Evolutionary conservation across 2,888 invertebrate species (phyloP), one percentile per base, ranked within the genome.

Genomic region (Prosapia bicincta): DNA sequence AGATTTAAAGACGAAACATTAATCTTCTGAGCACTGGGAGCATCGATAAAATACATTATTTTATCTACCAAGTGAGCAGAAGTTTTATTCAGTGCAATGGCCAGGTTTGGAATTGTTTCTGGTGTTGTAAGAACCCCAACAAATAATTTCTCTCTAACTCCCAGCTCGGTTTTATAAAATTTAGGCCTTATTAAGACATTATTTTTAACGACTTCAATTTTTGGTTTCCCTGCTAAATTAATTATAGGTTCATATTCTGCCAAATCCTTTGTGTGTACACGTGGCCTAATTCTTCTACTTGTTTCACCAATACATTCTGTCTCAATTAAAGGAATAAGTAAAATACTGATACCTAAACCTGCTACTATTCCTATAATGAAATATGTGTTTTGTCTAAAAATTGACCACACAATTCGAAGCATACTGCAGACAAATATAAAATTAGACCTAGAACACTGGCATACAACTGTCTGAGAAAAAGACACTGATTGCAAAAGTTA

Each of bases 151-250:
- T 95, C 95, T 78, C 93, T 89, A 81, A 98, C 97, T 23, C 97
- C 98, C 74, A 99, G 89, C 85, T 99, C 99, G 0, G 98, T 96
- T 69, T 95, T 96, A 83, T 96, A 97, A 86, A 97, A 99, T 25
- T 98, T 88, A 0, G 98, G 97, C 1, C 98, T 89, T 73, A 93
- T 88, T 79, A 95, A 88, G 80, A 90, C 89, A 82, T 90, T 89
- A 13, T 88, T 87, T 79, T 83, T 82, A 80, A 86, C 87, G 78
- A 85, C 84, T 0, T 86, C 85, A 70, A 83, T 84, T 32, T 83
- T 83, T 0, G 86, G 86, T 78, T 87, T 87, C 23, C 83, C 85
- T 13, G 85, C 85, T 6, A 86, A 81, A 79, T 86, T 87, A 78
- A 87, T 84, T 77, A 83, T 84, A 1, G 87, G 86, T 75, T 86